Conservation (phyloP, 92 coral and sea anemone genomes). For the Palythoa caribaeorum region DNA sequence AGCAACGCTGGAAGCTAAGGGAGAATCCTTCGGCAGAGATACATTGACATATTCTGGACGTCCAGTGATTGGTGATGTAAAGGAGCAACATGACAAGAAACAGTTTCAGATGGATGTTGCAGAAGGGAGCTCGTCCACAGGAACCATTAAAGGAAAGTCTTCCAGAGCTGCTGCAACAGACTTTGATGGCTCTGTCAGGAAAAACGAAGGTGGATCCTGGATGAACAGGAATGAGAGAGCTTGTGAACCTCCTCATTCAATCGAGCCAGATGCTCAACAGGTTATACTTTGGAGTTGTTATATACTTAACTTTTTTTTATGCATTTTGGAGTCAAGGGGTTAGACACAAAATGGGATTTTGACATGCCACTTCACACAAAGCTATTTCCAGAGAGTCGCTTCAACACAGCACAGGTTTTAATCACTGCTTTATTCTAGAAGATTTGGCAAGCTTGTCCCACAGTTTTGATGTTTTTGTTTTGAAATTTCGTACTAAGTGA, state of each 20-base stretch:
- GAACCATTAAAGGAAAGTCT: conserved; percentile 32
- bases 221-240: conserved; percentile 62
- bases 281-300: background rate
- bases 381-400: no score
- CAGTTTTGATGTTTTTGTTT: no score
- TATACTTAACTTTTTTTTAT: no score
- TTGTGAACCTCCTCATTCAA: conserved; percentile 27
- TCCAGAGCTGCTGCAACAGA: conserved; percentile 54
- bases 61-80: background rate
- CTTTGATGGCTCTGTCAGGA: conserved; percentile 63
- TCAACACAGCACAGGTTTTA: no score
- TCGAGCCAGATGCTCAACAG: conserved; percentile 25
- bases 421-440: no score
- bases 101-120: background rate
- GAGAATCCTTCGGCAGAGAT: conserved; percentile 24
- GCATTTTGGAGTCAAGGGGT: background rate
- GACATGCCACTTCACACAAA: background rate
- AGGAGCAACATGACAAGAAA: conserved; percentile 11
- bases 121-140: conserved; percentile 34
- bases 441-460: no score
- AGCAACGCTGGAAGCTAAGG: conserved; percentile 20
- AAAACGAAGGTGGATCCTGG: conserved; percentile 50
- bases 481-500: no score
- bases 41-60: background rate
- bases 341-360: background rate